Percentiles rank a stretch among this genome's conserved stretches.
phyloP scores from a whole-genome alignment of 1,140 invertebrate genomes.

The Maconellicoccus hirsutus region DNA sequence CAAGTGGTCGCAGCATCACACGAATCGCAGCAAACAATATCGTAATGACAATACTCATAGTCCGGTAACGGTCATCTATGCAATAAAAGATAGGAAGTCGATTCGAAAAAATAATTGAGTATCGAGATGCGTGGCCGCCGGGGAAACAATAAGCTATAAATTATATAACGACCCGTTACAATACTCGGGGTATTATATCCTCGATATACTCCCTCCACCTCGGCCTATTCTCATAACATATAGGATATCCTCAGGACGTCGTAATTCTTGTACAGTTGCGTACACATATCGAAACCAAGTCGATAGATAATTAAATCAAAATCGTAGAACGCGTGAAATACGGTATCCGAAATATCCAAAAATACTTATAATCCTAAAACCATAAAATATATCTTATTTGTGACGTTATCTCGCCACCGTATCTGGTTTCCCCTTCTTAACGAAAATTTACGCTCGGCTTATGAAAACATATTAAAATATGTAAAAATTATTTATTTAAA shows the following conservation, averaged over 20 bases:
- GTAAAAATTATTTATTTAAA: background rate
- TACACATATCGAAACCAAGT: too few relatives aligned
- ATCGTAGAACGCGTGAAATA: too few relatives aligned
- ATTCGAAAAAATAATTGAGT: slow-evolving; percentile 9
- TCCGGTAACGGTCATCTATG: background rate
- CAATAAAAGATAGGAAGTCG: slow-evolving; percentile 8
- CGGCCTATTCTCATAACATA: too few relatives aligned
- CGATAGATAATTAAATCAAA: background rate
- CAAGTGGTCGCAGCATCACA: background rate
- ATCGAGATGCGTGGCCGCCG: background rate
- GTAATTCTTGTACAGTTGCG: background rate
- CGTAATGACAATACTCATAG: background rate
- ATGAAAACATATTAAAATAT: background rate
- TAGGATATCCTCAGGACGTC: slow-evolving; percentile 7
- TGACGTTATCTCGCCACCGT: too few relatives aligned
- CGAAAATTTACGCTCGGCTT: too few relatives aligned
- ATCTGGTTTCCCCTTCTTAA: too few relatives aligned
- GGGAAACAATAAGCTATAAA: slow-evolving; percentile 4
- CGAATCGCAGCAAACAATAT: too few relatives aligned
- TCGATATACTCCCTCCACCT: too few relatives aligned
- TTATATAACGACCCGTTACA: background rate
- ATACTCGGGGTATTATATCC: too few relatives aligned
- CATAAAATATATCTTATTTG: too few relatives aligned
- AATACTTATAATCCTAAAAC: too few relatives aligned
- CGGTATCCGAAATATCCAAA: too few relatives aligned